Evolutionary conservation across 2,888 invertebrate genomes (phyloP).

Genomic region (Hirtodrosophila duncani): DNA sequence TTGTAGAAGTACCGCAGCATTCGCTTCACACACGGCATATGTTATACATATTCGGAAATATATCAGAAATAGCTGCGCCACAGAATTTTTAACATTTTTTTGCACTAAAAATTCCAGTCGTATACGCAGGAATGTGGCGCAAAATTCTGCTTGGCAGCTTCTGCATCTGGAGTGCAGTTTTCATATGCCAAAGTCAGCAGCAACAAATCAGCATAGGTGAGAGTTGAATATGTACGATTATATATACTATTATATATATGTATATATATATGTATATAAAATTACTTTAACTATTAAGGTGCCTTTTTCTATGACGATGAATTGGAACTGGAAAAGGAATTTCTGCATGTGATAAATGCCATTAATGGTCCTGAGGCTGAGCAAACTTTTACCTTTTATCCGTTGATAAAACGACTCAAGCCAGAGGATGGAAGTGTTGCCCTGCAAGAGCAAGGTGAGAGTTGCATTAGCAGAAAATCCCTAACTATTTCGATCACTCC

Average conservation of each 20-base stretch:
- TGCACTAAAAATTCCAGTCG: constrained; percentile 26
- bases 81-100: constrained; percentile 4
- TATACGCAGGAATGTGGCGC: constrained; percentile 43
- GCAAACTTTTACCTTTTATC: constrained; percentile 69
- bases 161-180: constrained; percentile 50
- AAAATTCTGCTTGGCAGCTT: constrained; percentile 35
- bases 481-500: background rate
- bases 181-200: constrained; percentile 38
- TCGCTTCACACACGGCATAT: constrained; percentile 2
- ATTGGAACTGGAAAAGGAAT: constrained; percentile 81
- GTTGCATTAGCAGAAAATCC: background rate
- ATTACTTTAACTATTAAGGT: constrained; percentile 49
- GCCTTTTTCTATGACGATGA: constrained; percentile 80
- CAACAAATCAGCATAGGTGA: constrained; percentile 71
- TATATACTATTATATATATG: too few relatives aligned
- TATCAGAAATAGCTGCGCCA: constrained; percentile 32
- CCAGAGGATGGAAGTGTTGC: constrained; percentile 64
- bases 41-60: constrained; percentile 7
- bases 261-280: background rate
- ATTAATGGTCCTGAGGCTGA: constrained; percentile 70
- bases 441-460: constrained; percentile 71
- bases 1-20: background rate
- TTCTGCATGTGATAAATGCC: constrained; percentile 79
- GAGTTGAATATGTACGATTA: background rate
- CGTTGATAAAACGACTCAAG: constrained; percentile 64